phyloP scores from a whole-genome alignment of 2,797 vertebrate species.

The Loris lydekkerianus region DNA sequence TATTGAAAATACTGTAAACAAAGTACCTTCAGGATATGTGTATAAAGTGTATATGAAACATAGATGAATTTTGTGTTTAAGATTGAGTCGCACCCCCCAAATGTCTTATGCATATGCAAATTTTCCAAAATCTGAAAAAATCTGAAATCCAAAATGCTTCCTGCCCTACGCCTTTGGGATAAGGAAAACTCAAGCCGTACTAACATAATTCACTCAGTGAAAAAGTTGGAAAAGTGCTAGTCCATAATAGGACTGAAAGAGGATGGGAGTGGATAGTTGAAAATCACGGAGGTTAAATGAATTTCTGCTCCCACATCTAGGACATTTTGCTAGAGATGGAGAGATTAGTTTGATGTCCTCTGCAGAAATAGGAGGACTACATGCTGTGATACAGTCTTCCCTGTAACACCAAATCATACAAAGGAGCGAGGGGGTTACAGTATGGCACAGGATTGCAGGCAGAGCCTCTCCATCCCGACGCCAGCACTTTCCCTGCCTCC shows the following conservation, averaged over 20 bases:
- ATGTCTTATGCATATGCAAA: background rate
- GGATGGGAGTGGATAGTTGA: fast-evolving
- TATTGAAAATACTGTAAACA: background rate
- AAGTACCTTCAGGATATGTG: background rate
- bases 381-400: background rate
- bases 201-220: fast-evolving
- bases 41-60: background rate
- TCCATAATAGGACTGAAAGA: background rate
- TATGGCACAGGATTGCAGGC: fast-evolving
- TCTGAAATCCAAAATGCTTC: background rate
- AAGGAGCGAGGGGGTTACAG: fast-evolving
- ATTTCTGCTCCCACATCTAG: fast-evolving
- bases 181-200: background rate
- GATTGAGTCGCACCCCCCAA: background rate
- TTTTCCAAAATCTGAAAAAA: background rate
- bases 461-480: fast-evolving
- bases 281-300: fast-evolving
- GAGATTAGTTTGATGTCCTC: background rate
- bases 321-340: background rate
- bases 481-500: fast-evolving
- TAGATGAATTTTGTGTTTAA: background rate
- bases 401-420: fast-evolving
- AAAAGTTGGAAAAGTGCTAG: fast-evolving
- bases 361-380: background rate
- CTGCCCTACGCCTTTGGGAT: background rate